Base-by-base conservation (phyloP, 1,140 invertebrate genomes). In the Drosophila triauraria region DNA sequence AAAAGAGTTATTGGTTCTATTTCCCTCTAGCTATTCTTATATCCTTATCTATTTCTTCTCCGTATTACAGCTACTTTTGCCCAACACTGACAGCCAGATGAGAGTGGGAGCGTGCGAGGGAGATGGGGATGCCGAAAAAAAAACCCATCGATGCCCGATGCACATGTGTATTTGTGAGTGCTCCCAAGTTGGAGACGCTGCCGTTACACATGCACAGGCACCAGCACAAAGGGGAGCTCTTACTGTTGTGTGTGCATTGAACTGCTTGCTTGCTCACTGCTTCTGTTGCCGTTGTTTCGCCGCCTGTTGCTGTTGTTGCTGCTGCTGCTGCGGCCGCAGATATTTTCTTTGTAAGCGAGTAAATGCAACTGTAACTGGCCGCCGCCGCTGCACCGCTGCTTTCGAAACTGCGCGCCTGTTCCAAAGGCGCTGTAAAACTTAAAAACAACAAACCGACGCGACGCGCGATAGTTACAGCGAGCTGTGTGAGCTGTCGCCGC, bases 381-480 rank as follows among this genome's bases (percentile, higher is more conserved):
- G 61, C 38, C 38, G 59, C 35, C 35, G 82, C 79, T 78, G 56
- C 57, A 75, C 63, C 62, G 67, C 62, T 88, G 68, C 60, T 62
- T 40, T 75, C 32, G 53, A 70, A 56, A 70, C 85, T 88, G 85
- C 38, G 85, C 85, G 85, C 85, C 85, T 90, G 85, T 74, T 90
- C 88, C 83, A 80, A 90, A 90, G 78, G 86, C 85, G 85, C 86
- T 90, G 86, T 90, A 90, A 88, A 85, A 88, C 81, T 88, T 85
- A 88, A 88, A 90, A 90, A 90, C 85, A 90, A 90, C 85, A 90
- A 90, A 88, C 85, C 81, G 78, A 90, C 60, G 78, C 80, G 74
- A 56, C 74, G 80, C 54, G 75, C 27, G 20, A 82, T 90, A 90
- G 85, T 90, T 68, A 48, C 63, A 76, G 77, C 75, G 82, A 68